Evolutionary conservation across 2,113 vertebrate species (phyloP).

Genomic region (Theristicus caerulescens): DNA sequence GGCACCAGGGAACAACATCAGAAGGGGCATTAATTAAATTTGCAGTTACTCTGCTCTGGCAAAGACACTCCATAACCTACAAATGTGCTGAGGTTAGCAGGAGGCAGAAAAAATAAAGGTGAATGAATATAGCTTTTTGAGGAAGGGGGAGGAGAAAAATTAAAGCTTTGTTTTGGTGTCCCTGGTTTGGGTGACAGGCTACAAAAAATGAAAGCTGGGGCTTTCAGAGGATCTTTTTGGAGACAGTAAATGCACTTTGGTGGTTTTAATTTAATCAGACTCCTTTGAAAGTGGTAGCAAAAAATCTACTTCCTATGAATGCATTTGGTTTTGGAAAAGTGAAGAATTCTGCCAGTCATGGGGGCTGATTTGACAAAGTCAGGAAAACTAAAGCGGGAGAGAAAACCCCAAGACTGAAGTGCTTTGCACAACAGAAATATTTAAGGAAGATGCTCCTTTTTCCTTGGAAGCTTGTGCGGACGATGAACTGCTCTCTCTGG

Average conservation of each 20-base stretch:
- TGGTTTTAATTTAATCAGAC: conserved; percentile 22
- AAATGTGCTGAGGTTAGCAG: neutral
- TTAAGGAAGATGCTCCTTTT: neutral
- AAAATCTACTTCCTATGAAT: neutral
- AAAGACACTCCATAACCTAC: neutral
- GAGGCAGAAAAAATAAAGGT: neutral
- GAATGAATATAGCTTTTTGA: neutral
- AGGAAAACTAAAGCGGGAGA: neutral
- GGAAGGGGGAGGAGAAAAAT: neutral
- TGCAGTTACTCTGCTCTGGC: neutral
- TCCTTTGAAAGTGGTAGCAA: neutral
- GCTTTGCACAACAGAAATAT: neutral
- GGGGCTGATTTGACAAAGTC: neutral
- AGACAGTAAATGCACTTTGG: neutral
- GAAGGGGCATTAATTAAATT: neutral
- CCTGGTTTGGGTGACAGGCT: neutral
- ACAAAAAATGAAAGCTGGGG: neutral
- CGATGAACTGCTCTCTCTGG: fast-evolving
- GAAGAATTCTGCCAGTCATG: neutral
- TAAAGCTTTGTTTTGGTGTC: neutral
- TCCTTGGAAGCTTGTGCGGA: neutral
- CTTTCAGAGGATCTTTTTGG: neutral
- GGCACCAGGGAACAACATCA: neutral
- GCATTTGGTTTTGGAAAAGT: conserved; percentile 5
- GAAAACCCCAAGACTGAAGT: neutral